A percentile compares a stretch with the other conserved stretches of the same genome.
Evolutionary conservation across 1,140 invertebrate genomes (phyloP).

Genomic region (Cyclina sinensis): DNA sequence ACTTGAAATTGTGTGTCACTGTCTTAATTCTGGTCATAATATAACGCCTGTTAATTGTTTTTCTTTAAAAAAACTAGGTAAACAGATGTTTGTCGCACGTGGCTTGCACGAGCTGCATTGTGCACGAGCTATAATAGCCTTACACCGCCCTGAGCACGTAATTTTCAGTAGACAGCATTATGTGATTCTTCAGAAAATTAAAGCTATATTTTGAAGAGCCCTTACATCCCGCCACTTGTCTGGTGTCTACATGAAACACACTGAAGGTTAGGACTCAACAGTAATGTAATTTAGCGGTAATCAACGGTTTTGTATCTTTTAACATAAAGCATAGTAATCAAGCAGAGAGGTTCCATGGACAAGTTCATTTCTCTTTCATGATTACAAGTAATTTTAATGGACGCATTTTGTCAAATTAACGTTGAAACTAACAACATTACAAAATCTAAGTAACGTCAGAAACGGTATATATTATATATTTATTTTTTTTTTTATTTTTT

Average conservation of each 20-base stretch:
- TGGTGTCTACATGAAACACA: background rate
- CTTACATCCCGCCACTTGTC: background rate
- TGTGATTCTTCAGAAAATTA: background rate
- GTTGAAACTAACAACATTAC: no score
- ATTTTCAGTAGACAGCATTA: background rate
- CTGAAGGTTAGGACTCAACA: background rate
- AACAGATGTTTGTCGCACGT: background rate
- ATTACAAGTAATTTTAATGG: no score
- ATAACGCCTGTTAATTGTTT: constrained; percentile 3
- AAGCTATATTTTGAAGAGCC: background rate
- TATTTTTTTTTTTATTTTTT: no score
- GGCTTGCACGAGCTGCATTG: background rate
- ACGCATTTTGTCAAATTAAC: no score
- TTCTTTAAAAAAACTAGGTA: background rate
- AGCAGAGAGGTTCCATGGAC: no score
- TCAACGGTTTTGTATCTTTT: background rate
- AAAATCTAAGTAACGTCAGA: no score
- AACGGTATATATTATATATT: no score
- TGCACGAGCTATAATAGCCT: background rate
- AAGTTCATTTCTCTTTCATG: no score
- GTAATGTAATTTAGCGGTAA: background rate
- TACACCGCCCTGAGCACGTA: background rate
- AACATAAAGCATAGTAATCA: no score
- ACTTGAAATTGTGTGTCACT: constrained; percentile 39
- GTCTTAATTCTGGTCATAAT: background rate